These are phyloP conservation scores for Odontomachus brunneus DNA, from an alignment of 1,140 invertebrate species.

Conservation along the genomic window DNA sequence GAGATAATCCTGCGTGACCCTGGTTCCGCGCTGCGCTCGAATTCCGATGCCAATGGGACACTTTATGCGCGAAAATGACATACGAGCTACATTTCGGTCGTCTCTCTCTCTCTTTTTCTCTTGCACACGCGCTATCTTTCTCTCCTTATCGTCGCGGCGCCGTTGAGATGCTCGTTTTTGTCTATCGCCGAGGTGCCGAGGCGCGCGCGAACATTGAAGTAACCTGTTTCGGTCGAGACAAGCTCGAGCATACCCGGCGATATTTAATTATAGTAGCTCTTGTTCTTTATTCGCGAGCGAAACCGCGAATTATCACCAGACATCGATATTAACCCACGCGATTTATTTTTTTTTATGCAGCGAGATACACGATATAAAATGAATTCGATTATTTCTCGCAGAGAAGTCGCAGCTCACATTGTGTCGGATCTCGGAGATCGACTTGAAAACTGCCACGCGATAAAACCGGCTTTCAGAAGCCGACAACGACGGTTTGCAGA, in stretches of 20 bases:
- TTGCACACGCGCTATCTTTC: no score
- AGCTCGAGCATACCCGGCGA: neutral
- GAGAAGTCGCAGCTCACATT: neutral
- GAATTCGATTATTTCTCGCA: neutral
- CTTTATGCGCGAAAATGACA: conserved; percentile 22
- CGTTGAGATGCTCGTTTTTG: neutral
- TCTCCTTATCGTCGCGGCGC: neutral
- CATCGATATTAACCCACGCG: no score
- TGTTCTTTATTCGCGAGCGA: no score
- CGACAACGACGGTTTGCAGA: neutral
- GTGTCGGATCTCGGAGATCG: neutral
- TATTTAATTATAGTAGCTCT: no score
- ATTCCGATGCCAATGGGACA: conserved; percentile 32
- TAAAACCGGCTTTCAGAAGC: conserved; percentile 2
- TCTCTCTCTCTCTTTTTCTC: neutral
- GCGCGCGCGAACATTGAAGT: neutral
- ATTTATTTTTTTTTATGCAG: no score
- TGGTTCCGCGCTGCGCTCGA: conserved; percentile 14
- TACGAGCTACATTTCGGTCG: neutral
- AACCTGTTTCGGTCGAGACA: conserved; percentile 11
- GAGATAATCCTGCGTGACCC: conserved; percentile 57
- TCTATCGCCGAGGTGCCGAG: neutral
- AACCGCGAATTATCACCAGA: no score
- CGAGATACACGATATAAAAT: no score
- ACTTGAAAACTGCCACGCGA: neutral